Evolutionary conservation across 2,888 invertebrate genomes (phyloP), one percentile per base, ranked within the genome.

Genomic region (Eupithecia pulchellata): DNA sequence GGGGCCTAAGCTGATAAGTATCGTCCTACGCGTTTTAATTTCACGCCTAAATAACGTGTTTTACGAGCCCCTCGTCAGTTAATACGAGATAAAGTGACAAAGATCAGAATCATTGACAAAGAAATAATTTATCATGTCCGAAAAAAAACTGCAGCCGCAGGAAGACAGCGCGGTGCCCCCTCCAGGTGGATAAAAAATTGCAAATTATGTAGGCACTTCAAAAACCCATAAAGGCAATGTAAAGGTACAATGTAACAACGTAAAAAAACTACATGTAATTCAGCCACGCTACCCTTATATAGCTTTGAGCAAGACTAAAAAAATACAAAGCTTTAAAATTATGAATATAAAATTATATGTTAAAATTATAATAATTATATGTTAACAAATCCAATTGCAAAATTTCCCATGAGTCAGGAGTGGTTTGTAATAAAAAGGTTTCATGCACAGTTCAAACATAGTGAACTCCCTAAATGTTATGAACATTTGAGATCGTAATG

Each of bases 371-470:
- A n/a, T n/a, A n/a, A n/a, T n/a, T n/a, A n/a, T n/a, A n/a, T n/a
- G n/a, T n/a, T n/a, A n/a, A n/a, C n/a, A n/a, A n/a, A n/a, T n/a
- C n/a, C n/a, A n/a, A n/a, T n/a, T n/a, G n/a, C n/a, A n/a, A n/a
- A n/a, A n/a, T 89, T 89, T 88, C 88, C 85, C 84, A 66, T 91
- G 86, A 97, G 97, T 9, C 95, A 97, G 55, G 93, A 97, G 32
- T 97, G 97, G 34, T 8, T 36, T 61, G 34, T 20, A 20, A 34
- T 14, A 61, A 58, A 57, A 57, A 60, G n/a, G 32, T 60, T 61
- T 36, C 61, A n/a, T 25, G 34, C 61, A 61, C n/a, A 60, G 9
- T 60, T 60, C n/a, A 4, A 52, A 25, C 14, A 29, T 20, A 29
- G 8, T 6, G 14, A 25, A 25, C 55, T 27, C 14, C 29, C 29